Conservation (phyloP, 92 coral and sea anemone species). For the Parazoanthus atlanticus region DNA sequence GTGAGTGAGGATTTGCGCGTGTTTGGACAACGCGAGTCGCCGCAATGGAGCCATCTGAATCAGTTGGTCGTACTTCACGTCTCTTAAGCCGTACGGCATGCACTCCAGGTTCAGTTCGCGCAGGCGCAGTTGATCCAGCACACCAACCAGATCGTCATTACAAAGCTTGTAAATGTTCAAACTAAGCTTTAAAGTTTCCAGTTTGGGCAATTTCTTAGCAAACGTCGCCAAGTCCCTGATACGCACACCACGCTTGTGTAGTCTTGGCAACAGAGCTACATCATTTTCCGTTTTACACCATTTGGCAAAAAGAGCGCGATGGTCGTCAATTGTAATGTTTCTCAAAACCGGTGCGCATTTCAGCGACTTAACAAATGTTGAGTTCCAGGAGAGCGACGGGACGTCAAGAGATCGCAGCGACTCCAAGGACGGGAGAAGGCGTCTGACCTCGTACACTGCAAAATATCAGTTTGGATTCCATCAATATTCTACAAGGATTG, state of each 20-base stretch:
- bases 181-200: constrained; percentile 71
- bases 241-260: constrained; percentile 57
- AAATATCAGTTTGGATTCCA: neutral
- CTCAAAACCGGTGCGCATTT: constrained; percentile 61
- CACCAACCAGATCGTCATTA: constrained; percentile 56
- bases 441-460: constrained; percentile 52
- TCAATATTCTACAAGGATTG: neutral
- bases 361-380: constrained; percentile 60
- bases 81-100: constrained; percentile 59
- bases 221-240: constrained; percentile 67
- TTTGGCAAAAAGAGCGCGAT: constrained; percentile 55
- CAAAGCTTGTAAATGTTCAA: constrained; percentile 64
- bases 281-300: constrained; percentile 22
- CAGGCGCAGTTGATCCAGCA: constrained; percentile 64
- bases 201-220: constrained; percentile 62
- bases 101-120: constrained; percentile 73
- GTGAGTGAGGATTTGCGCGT: constrained; percentile 62
- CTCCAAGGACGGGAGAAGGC: constrained; percentile 52
- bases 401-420: constrained; percentile 71
- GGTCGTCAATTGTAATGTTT: constrained; percentile 71
- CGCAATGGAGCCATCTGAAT: constrained; percentile 59
- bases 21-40: constrained; percentile 62
- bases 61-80: constrained; percentile 21
- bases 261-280: constrained; percentile 14
- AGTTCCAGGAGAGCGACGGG: constrained; percentile 69